A percentile compares a stretch with the other conserved stretches of the same genome.
phyloP scores from a whole-genome alignment of 2,113 vertebrate genomes.

The Scolopax mira region DNA sequence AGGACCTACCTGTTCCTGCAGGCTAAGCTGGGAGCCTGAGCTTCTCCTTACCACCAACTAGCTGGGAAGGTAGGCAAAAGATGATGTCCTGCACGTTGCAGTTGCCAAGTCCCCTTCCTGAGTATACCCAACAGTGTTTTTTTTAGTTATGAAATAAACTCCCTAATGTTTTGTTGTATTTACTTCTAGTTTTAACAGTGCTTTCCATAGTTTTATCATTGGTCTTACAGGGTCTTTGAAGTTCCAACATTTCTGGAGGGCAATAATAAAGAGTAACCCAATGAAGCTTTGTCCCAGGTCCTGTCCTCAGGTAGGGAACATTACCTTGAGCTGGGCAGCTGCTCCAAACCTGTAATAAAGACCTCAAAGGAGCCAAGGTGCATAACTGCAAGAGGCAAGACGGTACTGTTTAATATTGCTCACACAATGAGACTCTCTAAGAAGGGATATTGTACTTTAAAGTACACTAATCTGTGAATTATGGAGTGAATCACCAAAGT shows the following conservation, averaged over 20 bases:
- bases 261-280: background rate
- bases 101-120: background rate
- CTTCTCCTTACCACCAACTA: background rate
- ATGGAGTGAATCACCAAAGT: background rate
- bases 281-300: background rate
- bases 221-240: background rate
- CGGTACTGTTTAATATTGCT: background rate
- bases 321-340: background rate
- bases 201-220: background rate
- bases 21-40: background rate
- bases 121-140: accelerated
- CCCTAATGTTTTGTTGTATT: background rate
- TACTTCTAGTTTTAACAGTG: background rate
- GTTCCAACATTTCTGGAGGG: background rate
- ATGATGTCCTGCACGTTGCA: background rate
- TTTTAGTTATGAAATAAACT: background rate
- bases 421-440: background rate
- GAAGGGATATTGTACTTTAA: background rate
- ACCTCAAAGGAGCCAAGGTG: background rate
- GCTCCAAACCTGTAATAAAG: background rate
- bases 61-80: background rate
- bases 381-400: background rate
- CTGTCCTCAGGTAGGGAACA: background rate
- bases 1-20: background rate
- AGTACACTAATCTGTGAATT: background rate